Base-by-base conservation (phyloP, 2,113 vertebrate genomes). In the Rhinogobius similis region DNA sequence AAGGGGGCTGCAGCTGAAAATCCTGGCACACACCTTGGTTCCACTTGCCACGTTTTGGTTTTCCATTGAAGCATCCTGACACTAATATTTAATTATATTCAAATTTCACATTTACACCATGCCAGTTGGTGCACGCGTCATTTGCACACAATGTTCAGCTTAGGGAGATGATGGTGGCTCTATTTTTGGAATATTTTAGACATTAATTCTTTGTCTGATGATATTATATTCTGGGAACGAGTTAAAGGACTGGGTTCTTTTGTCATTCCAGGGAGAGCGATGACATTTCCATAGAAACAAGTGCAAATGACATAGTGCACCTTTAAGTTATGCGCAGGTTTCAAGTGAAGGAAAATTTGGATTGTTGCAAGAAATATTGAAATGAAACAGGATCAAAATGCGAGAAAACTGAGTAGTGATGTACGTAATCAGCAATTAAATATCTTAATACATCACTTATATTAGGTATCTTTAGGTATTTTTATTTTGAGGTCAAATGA, bases 211-310 rank as follows among this genome's bases (percentile, higher is more conserved):
- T 36, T 26, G 50, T 32, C 73, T 75, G 72, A 41, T n/a, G 89
- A 55, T 55, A 88, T 2, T 84, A 89, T 8, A 84, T 93, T 82
- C 41, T 94, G 13, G 21, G n/a, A 4, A 87, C 91, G 90, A 9
- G 18, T n/a, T 9, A 48, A 9, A 8, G 6, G n/a, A 46, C 5
- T 46, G 44, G 16, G 3, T 46, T 20, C 16, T 41, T 41, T 13
- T 12, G 39, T 12, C 39, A 41, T 41, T 41, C 39, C 39, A 41
- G 39, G 32, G 5, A 36, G 9, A 36, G 32, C 2, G 1, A 36
- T 36, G 32, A 41, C 39, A 41, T 41, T 11, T 10, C 12, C 39
- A 41, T 12, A 41, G 11, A 41, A 2, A 41, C 32, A 36, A 36
- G 32, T n/a, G n/a, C n/a, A n/a, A n/a, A n/a, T n/a, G n/a, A n/a